Evolutionary conservation across 2,113 vertebrate genomes (phyloP), one percentile per base, ranked within the genome.

Genomic region (Tympanuchus pallidicinctus): DNA sequence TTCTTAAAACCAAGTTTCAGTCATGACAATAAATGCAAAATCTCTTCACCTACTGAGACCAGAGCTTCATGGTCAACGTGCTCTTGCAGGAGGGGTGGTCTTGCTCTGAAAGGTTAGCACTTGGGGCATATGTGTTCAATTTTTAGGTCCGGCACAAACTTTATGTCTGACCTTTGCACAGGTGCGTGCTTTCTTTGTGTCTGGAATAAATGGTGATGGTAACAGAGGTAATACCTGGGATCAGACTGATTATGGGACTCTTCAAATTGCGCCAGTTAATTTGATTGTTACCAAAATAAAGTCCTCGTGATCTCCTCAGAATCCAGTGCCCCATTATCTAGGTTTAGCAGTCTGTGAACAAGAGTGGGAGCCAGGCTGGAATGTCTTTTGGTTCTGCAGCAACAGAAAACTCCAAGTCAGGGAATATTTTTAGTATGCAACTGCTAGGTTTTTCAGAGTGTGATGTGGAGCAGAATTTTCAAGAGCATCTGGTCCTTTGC

Each of bases 1-100:
- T 75, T 91, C 94, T 90, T 66, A 79, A 94, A 92, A 63, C 20
- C 38, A 42, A 36, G 57, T 91, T 95, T 89, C 76, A 61, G 18
- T 47, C 27, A 10, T 84, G 85, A 60, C 0, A 3, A 69, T 71
- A 81, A 86, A 69, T 1, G 40, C 67, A 88, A 92, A 81, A 61
- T 5, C 0, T 78, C 72, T 77, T 86, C 43, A 43, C n/a, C 19
- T 10, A 2, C 40, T 60, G 22, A 75, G 76, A 65, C 88, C 67
- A 56, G 19, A 19, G 36, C 71, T 82, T 92, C 69, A 57, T 34
- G 57, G 89, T 56, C 79, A 94, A 18, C 57, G 48, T 75, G 24
- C 18, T 75, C 36, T 66, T 54, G 69, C 57, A 83, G 67, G 72
- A 91, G 54, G n/a, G 32, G 16, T 72, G 38, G 73, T 67, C 40